Conservation (phyloP, 2,113 vertebrate genomes). For the Papio anubis region DNA sequence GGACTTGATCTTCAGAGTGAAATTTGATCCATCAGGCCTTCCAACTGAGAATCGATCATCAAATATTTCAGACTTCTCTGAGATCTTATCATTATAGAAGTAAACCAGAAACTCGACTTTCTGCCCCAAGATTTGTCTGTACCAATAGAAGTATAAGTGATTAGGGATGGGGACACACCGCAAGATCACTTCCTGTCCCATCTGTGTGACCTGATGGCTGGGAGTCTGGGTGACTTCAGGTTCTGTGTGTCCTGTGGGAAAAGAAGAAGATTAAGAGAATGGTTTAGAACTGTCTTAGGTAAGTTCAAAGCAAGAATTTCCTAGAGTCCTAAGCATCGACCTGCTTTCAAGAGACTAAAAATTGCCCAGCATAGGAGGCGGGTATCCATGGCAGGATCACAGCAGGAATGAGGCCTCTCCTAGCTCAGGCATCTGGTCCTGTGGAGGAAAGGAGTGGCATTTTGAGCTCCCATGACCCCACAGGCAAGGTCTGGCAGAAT, state of each 20-base stretch:
- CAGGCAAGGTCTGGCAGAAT: no score
- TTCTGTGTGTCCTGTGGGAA: background rate
- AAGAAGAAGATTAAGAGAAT: background rate
- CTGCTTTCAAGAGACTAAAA: no score
- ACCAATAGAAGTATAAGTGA: conserved; percentile 15
- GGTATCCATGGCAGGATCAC: background rate
- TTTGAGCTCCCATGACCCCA: no score
- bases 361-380: background rate
- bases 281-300: background rate
- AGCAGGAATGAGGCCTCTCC: no score
- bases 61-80: background rate
- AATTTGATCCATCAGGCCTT: background rate
- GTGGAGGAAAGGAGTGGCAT: no score
- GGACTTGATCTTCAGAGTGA: conserved; percentile 48
- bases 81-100: background rate
- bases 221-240: no score
- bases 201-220: no score
- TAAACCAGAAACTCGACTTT: conserved; percentile 8
- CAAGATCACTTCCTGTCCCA: background rate
- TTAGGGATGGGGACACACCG: background rate
- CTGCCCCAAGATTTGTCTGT: background rate
- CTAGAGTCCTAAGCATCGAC: no score
- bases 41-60: background rate
- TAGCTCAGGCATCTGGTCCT: no score
- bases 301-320: background rate